Conservation (phyloP, 2,113 vertebrate species). For the Colistium nudipinnis region DNA sequence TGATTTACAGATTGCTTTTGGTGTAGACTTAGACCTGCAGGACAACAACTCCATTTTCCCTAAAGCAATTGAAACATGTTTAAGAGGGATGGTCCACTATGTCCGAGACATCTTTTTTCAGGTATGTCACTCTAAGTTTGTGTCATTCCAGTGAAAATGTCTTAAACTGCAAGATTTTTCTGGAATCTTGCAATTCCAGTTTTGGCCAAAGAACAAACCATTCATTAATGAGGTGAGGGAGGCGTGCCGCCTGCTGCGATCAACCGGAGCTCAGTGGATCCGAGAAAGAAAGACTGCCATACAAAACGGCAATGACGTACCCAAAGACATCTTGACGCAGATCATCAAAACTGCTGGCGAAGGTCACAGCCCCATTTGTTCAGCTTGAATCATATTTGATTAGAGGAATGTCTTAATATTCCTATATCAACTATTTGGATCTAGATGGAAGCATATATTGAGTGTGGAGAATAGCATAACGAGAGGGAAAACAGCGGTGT, state of each 20-base stretch:
- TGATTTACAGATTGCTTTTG: conserved; percentile 85
- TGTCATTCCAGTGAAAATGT: conserved; percentile 22
- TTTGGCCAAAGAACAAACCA: conserved; percentile 80
- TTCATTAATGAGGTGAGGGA: conserved; percentile 82
- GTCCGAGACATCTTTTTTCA: conserved; percentile 66
- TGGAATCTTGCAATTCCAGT: conserved; percentile 57
- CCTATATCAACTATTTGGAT: not conserved
- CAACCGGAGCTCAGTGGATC: conserved; percentile 86
- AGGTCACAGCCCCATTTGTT: conserved; percentile 24
- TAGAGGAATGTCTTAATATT: not conserved
- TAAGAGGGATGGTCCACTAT: conserved; percentile 81
- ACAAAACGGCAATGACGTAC: conserved; percentile 79
- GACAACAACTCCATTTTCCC: conserved; percentile 77
- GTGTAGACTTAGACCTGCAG: conserved; percentile 86
- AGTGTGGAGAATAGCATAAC: not conserved
- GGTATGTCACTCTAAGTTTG: conserved; percentile 65
- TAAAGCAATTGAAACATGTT: conserved; percentile 78
- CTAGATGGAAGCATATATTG: not conserved
- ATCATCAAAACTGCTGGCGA: conserved; percentile 85
- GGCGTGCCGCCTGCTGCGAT: conserved; percentile 82
- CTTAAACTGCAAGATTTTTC: not conserved
- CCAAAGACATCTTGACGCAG: conserved; percentile 89
- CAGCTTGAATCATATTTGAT: not conserved
- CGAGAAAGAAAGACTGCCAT: conserved; percentile 82
- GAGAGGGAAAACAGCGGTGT: not conserved